Evolutionary conservation across 2,113 vertebrate species (phyloP).

Genomic region (Brachyhypopomus occidentalis): DNA sequence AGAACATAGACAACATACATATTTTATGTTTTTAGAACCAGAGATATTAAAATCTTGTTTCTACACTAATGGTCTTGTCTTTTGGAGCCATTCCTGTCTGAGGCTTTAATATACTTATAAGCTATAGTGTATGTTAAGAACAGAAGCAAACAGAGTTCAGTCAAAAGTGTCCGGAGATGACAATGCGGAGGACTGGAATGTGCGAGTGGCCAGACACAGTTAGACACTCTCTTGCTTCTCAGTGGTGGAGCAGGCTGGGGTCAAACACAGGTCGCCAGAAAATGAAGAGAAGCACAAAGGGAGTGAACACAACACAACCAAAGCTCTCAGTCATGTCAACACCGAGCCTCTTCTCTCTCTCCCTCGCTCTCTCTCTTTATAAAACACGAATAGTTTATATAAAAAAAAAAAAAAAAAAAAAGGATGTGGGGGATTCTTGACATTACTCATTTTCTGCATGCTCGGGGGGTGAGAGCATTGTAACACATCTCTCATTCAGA

Average conservation of each 20-base stretch:
- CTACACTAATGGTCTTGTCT: background rate
- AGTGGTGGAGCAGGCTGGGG: conserved; percentile 14
- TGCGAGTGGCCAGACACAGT: conserved; percentile 27
- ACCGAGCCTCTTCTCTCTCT: background rate
- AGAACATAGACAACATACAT: background rate
- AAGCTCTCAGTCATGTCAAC: background rate
- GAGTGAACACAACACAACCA: conserved; percentile 23
- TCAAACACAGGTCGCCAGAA: conserved; percentile 30
- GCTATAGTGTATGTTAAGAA: background rate
- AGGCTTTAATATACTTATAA: background rate
- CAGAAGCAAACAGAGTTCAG: background rate
- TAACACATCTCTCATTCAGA: too few relatives aligned
- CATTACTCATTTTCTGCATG: background rate
- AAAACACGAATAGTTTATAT: background rate
- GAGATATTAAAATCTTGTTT: background rate
- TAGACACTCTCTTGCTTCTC: conserved; percentile 23
- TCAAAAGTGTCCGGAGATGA: conserved; percentile 1
- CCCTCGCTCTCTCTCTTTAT: background rate
- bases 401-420: background rate
- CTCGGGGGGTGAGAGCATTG: background rate
- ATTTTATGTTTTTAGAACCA: background rate
- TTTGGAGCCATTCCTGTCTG: background rate
- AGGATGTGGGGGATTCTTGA: background rate
- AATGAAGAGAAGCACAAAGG: conserved; percentile 16
- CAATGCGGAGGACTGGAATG: conserved; percentile 25